Conservation (phyloP, 2,888 invertebrate species). For the Tinea pellionella region DNA sequence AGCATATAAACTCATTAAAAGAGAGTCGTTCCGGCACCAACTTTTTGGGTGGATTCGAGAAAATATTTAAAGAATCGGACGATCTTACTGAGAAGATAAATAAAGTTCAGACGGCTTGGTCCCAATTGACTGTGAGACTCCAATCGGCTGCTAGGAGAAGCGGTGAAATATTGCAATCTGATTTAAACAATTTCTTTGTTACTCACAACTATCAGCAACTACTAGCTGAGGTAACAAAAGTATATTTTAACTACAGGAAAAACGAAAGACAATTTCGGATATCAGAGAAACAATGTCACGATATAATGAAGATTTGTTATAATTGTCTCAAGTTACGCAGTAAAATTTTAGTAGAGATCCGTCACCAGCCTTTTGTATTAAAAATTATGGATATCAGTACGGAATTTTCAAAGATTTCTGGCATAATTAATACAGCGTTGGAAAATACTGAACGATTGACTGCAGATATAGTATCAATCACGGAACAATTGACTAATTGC, state of each 20-base stretch:
- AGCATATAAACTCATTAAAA: slow-evolving; percentile 41
- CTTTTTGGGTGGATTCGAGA: slow-evolving; percentile 48
- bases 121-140: slow-evolving; percentile 50
- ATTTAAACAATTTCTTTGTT: slow-evolving; percentile 48
- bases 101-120: slow-evolving; percentile 52
- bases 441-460: slow-evolving; percentile 45
- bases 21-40: slow-evolving; percentile 40
- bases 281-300: slow-evolving; percentile 51
- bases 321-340: slow-evolving; percentile 66
- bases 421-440: slow-evolving; percentile 44
- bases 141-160: slow-evolving; percentile 57
- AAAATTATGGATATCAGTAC: slow-evolving; percentile 53
- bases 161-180: slow-evolving; percentile 44
- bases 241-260: slow-evolving; percentile 49
- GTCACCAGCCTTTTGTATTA: slow-evolving; percentile 49
- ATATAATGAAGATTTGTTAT: slow-evolving; percentile 68
- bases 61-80: slow-evolving; percentile 44
- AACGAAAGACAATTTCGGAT: slow-evolving; percentile 48
- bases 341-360: slow-evolving; percentile 51
- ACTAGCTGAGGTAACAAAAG: slow-evolving; percentile 50
- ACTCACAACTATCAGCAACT: slow-evolving; percentile 50
- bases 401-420: slow-evolving; percentile 53
- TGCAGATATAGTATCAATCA: slow-evolving; percentile 31
- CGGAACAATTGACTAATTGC: slow-evolving; percentile 46
- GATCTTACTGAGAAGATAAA: slow-evolving; percentile 47